Conservation (phyloP, 2,113 vertebrate genomes). For the Oreochromis spilurus region DNA sequence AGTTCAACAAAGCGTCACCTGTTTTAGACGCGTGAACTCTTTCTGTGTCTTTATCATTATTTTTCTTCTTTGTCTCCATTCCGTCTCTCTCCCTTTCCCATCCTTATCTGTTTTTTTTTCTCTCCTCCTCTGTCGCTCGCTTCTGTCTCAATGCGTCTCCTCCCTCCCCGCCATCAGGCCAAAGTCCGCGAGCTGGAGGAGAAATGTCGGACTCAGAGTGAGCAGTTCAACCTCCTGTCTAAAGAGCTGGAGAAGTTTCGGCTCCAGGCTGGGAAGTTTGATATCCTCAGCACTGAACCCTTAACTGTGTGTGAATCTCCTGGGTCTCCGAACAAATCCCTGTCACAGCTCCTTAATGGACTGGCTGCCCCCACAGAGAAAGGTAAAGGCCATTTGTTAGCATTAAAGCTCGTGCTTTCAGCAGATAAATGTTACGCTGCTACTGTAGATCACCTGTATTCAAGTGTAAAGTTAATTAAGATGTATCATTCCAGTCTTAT, state of each 20-base stretch:
- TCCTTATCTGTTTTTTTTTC: background rate
- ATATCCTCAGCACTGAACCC: slow-evolving; percentile 78
- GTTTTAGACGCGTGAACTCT: background rate
- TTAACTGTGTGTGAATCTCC: slow-evolving; percentile 70
- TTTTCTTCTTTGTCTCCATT: background rate
- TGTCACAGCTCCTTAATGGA: slow-evolving; percentile 85
- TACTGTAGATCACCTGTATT: background rate
- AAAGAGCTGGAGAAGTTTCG: slow-evolving; percentile 90
- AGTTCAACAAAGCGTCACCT: background rate
- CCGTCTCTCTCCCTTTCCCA: background rate
- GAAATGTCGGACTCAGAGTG: slow-evolving; percentile 91
- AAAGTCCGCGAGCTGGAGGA: slow-evolving; percentile 95
- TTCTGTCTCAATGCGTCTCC: background rate
- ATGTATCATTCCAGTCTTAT: background rate
- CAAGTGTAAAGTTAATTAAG: background rate
- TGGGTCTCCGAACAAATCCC: slow-evolving; percentile 76
- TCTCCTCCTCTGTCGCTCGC: background rate
- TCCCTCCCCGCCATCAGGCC: slow-evolving; percentile 71
- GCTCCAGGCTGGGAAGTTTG: slow-evolving; percentile 84
- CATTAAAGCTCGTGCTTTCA: background rate
- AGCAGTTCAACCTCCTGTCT: slow-evolving; percentile 94
- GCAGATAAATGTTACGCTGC: background rate
- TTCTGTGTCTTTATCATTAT: slow-evolving; percentile 2
- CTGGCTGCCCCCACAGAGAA: slow-evolving; percentile 81
- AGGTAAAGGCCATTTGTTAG: slow-evolving; percentile 68